Base-by-base conservation (phyloP, 1,140 invertebrate species). In the Euura saliciscinereae region DNA sequence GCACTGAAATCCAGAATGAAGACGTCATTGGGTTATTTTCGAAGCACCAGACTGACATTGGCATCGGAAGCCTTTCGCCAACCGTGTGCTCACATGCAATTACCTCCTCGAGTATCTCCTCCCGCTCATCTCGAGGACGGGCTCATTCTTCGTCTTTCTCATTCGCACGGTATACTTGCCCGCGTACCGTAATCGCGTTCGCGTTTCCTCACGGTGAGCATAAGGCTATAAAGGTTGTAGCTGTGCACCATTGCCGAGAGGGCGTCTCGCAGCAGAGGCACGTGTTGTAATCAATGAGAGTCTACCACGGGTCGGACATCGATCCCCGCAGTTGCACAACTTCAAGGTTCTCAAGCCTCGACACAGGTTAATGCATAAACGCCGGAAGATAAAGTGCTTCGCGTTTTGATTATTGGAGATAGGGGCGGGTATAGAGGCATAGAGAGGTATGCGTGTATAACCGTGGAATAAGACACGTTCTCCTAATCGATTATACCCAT, bases 321-420 rank as follows among this genome's bases (percentile, higher is more conserved):
- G 51, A 59, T 59, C 51, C 51, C 51, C 28, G 28, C 51, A 59
- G 51, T 59, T 59, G 51, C 51, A 59, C 51, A 59, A 59, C 51
- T 8, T 59, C 51, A 59, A 8, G 51, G 51, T 59, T 11, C 13
- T 59, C 51, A 59, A 59, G 51, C 3, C 13, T 8, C 28, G 13
- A 59, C 51, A 59, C 8, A 59, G 51, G 51, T 59, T 59, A 59
- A 59, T 59, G 51, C 51, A 59, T 59, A 59, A 59, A 59, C 51
- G 51, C 51, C 51, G 51, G 8, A n/a, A 59, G 51, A 8, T n/a
- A 59, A 59, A 59, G 51, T 59, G 51, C 51, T 59, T n/a, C 51
- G 51, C 8, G 51, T 59, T 59, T 59, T 59, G 51, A 59, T 59
- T 59, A 6, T n/a, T 4, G 51, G 13, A 59, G 51, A 59, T 59